These are phyloP conservation scores for Ochotona princeps DNA, from an alignment of 2,113 vertebrate species.

Conservation along the genomic window DNA sequence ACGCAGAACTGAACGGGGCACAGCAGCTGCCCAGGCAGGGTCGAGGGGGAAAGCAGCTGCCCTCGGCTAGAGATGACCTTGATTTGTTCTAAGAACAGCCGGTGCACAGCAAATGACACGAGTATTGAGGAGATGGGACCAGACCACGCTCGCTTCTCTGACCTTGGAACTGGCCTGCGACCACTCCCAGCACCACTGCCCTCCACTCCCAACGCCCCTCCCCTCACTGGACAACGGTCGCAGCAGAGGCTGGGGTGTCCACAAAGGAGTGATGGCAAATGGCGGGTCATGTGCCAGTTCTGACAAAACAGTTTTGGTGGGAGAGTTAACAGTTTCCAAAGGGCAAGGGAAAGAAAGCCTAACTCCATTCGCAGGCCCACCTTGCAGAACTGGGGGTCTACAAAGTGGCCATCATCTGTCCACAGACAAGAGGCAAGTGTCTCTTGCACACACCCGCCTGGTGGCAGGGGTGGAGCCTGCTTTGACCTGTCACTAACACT, in stretches of 20 bases:
- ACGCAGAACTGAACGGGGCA: conserved; percentile 7
- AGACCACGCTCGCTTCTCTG: neutral
- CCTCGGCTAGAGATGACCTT: conserved; percentile 43
- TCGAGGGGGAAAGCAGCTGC: neutral
- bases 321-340: neutral
- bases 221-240: neutral
- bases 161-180: neutral
- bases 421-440: too few relatives aligned
- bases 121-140: neutral
- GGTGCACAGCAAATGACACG: neutral
- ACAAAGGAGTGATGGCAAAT: neutral
- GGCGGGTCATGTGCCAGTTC: neutral
- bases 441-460: too few relatives aligned
- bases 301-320: neutral
- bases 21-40: neutral
- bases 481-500: too few relatives aligned
- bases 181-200: neutral
- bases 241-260: neutral
- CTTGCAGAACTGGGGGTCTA: neutral
- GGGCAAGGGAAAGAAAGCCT: neutral
- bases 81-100: conserved; percentile 40
- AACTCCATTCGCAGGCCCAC: neutral
- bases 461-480: too few relatives aligned
- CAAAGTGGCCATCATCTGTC: neutral
- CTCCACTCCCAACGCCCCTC: neutral